A percentile compares a stretch with the other conserved stretches of the same genome.
Evolutionary conservation across 2,797 vertebrate genomes (phyloP).

Genomic region (Myripristis murdjan): DNA sequence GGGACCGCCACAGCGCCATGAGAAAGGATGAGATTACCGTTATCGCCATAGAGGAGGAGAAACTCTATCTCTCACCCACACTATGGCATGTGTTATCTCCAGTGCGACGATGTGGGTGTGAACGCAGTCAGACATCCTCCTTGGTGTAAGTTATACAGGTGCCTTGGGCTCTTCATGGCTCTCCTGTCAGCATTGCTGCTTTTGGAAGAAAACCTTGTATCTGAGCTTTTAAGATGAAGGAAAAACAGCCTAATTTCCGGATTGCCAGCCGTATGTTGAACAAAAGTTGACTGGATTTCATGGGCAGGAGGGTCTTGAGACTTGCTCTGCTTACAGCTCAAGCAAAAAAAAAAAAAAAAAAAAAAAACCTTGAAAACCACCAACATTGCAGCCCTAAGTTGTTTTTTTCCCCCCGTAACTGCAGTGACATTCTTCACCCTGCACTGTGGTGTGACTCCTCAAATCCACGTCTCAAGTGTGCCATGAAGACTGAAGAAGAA

Average conservation of each 20-base stretch:
- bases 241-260: not conserved
- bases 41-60: slow-evolving; percentile 50
- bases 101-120: slow-evolving; percentile 39
- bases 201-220: slow-evolving; percentile 19
- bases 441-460: slow-evolving; percentile 18
- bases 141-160: slow-evolving; percentile 48
- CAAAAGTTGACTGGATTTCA: not conserved
- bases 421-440: slow-evolving; percentile 7
- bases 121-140: slow-evolving; percentile 18
- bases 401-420: slow-evolving; percentile 9
- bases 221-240: slow-evolving; percentile 5
- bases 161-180: slow-evolving; percentile 22
- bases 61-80: slow-evolving; percentile 49
- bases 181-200: slow-evolving; percentile 18
- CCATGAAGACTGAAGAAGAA: slow-evolving; percentile 30
- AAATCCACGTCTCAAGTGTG: slow-evolving; percentile 48
- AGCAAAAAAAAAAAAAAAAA: not conserved
- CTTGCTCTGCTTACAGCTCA: not conserved
- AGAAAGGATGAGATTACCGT: slow-evolving; percentile 56
- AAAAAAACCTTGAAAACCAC: too few species aligned
- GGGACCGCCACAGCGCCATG: slow-evolving; percentile 5
- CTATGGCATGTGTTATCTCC: slow-evolving; percentile 45
- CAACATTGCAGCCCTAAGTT: not conserved
- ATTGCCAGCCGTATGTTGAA: not conserved
- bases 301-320: not conserved